Base-by-base conservation (phyloP, 2,113 vertebrate genomes). In the Gracilinanus agilis region DNA sequence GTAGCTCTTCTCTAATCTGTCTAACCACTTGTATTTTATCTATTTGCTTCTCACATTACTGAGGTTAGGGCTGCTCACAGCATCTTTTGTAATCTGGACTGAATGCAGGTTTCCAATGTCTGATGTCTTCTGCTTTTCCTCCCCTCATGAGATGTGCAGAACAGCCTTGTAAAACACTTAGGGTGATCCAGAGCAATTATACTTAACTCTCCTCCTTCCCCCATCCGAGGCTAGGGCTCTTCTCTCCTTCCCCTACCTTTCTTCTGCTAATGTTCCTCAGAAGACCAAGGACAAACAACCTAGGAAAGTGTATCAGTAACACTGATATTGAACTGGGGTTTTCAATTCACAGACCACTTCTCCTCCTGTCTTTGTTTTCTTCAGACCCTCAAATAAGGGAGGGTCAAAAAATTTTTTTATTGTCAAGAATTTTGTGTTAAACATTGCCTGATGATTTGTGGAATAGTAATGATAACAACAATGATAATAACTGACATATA, bases 11-110 rank as follows among this genome's bases (percentile, higher is more conserved):
- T 1, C 1, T 40, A 58, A 34, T 92, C n/a, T 90, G 44, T 23
- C 56, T 90, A 25, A 44, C 0, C 61, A 24, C 49, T 96, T 95
- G 56, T 55, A 21, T 24, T 55, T 53, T 25, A 1, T 54, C 40
- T 0, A 91, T 96, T 56, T 54, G 67, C n/a, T 83, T 83, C 67
- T 83, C 67, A 83, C 67, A 83, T 83, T 83, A 40, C 67, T 25
- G 40, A 16, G 34, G 55, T 91, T 90, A 96, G 1, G 54, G 67
- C 40, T 92, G 12, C 3, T 92, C 0, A 24, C 54, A 93, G 29
- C 21, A 61, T 0, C 54, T 24, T 6, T 4, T 2, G 3, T 1
- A 0, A 24, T 61, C 23, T 90, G 44, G 27, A 21, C 44, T 90
- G 9, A 0, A 1, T 53, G 91, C 24, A 9, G 24, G 58, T 90